Percentiles rank a stretch among this genome's conserved stretches.
These are phyloP conservation scores for Noturus placidus DNA, from an alignment of 2,113 vertebrate genomes.

Conservation along the genomic window DNA sequence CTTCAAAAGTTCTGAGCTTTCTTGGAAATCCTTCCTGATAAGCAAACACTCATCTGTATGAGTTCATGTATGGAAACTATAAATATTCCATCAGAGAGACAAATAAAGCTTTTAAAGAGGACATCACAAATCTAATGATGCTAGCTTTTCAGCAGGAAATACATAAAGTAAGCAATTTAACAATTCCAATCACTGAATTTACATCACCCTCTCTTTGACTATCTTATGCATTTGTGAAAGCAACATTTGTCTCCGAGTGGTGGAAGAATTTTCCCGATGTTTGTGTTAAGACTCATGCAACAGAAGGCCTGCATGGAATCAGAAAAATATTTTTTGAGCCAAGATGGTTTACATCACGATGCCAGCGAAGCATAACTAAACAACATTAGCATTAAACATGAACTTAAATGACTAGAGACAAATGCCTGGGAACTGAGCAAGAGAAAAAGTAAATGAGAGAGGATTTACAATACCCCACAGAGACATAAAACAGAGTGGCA, in stretches of 20 bases:
- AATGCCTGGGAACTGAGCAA: constrained; percentile 29
- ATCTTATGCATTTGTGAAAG: constrained; percentile 2
- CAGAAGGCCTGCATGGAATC: not conserved
- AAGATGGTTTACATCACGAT: constrained; percentile 24
- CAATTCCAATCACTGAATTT: not conserved
- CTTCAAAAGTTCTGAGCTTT: not conserved
- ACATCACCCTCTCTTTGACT: not conserved
- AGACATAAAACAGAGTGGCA: constrained; percentile 43
- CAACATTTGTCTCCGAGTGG: not conserved
- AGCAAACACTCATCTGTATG: not conserved
- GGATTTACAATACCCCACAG: constrained; percentile 54
- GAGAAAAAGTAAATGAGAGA: constrained; percentile 41
- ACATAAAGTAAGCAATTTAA: not conserved
- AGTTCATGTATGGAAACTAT: not conserved
- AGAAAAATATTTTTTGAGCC: constrained; percentile 10
- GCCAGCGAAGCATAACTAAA: constrained; percentile 13
- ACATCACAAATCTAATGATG: not conserved
- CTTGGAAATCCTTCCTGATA: not conserved
- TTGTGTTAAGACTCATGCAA: not conserved
- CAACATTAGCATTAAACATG: constrained; percentile 45
- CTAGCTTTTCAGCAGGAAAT: not conserved
- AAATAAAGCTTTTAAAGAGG: not conserved
- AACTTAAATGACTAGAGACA: constrained; percentile 42
- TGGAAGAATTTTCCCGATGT: not conserved
- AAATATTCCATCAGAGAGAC: not conserved